These are phyloP conservation scores for Ctenoplectra terminalis DNA, from an alignment of 1,140 invertebrate species.

Conservation along the genomic window DNA sequence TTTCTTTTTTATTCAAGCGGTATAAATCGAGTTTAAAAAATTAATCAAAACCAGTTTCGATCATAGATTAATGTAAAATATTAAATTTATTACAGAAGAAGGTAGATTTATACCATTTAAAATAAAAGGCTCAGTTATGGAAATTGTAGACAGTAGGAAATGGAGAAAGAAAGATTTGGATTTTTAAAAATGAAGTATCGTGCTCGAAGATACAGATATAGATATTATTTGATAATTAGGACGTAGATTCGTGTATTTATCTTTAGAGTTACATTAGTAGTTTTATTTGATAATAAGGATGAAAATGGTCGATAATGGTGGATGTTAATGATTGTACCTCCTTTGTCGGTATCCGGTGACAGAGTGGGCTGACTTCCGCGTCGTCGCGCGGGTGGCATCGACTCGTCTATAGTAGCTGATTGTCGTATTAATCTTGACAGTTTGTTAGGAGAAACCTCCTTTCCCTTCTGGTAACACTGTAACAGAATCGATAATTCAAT, in stretches of 20 bases:
- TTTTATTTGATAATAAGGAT: background rate
- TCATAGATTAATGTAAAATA: too few species aligned
- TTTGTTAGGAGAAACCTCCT: slow-evolving; percentile 86
- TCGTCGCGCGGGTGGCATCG: slow-evolving; percentile 87
- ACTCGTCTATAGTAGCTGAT: slow-evolving; percentile 94
- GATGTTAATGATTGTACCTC: slow-evolving; percentile 66
- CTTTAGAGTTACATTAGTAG: slow-evolving; percentile 2
- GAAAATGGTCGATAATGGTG: slow-evolving; percentile 13
- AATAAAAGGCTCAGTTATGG: too few species aligned
- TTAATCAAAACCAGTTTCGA: too few species aligned
- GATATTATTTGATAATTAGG: background rate
- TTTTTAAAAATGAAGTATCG: background rate
- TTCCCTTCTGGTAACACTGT: slow-evolving; percentile 81
- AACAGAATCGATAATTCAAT: slow-evolving; percentile 28
- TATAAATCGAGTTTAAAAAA: too few species aligned
- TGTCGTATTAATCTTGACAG: slow-evolving; percentile 90
- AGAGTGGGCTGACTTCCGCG: slow-evolving; percentile 91
- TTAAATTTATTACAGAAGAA: too few species aligned
- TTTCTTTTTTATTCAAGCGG: too few species aligned
- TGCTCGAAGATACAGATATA: slow-evolving; percentile 5
- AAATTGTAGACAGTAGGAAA: background rate
- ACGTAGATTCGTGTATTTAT: slow-evolving; percentile 13
- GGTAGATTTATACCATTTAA: too few species aligned
- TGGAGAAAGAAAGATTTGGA: background rate
- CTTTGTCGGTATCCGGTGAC: slow-evolving; percentile 88